Evolutionary conservation across 2,797 vertebrate species (phyloP).

Genomic region (Phataginus tricuspis): DNA sequence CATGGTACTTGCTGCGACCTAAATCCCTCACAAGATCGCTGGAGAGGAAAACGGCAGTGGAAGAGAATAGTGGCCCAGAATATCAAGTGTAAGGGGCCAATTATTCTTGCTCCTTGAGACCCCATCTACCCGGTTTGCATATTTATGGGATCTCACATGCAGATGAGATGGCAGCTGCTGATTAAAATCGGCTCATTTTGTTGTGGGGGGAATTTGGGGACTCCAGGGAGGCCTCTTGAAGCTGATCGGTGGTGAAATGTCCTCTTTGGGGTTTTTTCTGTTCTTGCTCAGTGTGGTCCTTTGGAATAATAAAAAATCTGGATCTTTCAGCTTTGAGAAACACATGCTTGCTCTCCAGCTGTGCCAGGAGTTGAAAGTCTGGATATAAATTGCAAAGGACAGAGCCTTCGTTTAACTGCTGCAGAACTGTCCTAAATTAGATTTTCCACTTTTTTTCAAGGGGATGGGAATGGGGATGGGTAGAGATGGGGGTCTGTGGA

Average conservation of each 20-base stretch:
- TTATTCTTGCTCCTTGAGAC: slow-evolving; percentile 66
- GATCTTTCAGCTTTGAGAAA: neutral
- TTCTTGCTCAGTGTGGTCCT: neutral
- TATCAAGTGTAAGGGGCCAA: slow-evolving; percentile 15
- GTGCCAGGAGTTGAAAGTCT: neutral
- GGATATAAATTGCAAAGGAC: neutral
- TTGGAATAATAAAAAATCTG: neutral
- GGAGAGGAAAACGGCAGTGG: slow-evolving; percentile 1
- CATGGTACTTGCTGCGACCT: slow-evolving; percentile 15
- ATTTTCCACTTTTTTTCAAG: neutral
- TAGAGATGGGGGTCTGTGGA: neutral
- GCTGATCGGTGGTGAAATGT: slow-evolving; percentile 35
- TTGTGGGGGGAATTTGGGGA: neutral
- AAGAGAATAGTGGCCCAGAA: neutral
- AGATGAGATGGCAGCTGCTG: slow-evolving; percentile 57
- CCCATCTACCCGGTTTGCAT: slow-evolving; percentile 40
- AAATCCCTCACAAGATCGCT: slow-evolving; percentile 52
- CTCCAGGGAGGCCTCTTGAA: neutral
- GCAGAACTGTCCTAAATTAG: neutral
- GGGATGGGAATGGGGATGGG: neutral
- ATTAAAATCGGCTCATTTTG: slow-evolving; percentile 37
- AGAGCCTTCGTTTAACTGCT: neutral
- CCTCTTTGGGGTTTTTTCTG: slow-evolving; percentile 20
- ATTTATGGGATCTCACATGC: slow-evolving; percentile 57
- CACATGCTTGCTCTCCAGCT: neutral